Base-by-base conservation (phyloP, 92 coral and sea anemone species). In the Bergia sp. region DNA sequence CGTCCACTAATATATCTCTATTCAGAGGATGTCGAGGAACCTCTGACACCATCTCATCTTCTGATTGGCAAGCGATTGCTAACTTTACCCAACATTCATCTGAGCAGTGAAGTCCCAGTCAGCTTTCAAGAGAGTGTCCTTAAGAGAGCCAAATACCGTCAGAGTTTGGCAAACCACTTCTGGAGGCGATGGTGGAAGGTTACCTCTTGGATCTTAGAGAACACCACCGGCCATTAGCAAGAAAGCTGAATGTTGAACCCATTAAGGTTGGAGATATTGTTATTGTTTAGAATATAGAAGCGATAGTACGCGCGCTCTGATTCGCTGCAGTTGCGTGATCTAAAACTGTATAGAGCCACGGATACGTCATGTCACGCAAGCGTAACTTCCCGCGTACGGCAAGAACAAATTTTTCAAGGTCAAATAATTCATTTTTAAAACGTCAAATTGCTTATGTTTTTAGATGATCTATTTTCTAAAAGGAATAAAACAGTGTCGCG, bases 41-140 rank as follows among this genome's bases (percentile, higher is more conserved):
- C 29, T 37, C 29, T 67, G 36, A 67, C 73, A 67, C 73, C 73
- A 20, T 69, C 39, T n/a, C 75, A 29, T 69, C 75, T n/a, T 1
- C 75, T 69, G 37, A 69, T 69, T 21, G 75, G 75, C 75, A 69
- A 69, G 37, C 23, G 75, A 69, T 38, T 69, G 75, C 37, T 69
- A 69, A 69, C 75, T 18, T 18, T 73, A 42, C 77, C 77, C 11
- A 73, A 20, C 77, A 7, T 73, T 13, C 77, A 73, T 40, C 42
- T 9, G 39, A 37, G 12, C 5, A 74, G 78, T 74, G 44, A 74
- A 74, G 78, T 38, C 39, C 44, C 78, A 18, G 41, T 0, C 16
- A 74, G 43, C 20, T 39, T 45, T 74, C 78, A 44, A 74, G 78
- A 74, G 78, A 74, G 44, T 20, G 78, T 74, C 21, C 37, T n/a